Base-by-base conservation (phyloP, 1,140 invertebrate species). In the Agrilus planipennis region DNA sequence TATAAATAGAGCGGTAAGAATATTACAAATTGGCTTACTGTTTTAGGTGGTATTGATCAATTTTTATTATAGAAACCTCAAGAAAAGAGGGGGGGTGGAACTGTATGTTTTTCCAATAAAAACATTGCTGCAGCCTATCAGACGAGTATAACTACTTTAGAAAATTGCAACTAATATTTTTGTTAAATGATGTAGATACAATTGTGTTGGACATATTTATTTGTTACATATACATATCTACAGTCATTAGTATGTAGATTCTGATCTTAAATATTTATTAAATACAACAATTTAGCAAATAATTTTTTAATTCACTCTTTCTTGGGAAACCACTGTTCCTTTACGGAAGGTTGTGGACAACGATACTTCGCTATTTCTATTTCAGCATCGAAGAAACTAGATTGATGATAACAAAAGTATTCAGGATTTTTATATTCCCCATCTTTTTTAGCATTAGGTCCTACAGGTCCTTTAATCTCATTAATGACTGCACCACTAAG, bases 1-100 rank as follows among this genome's bases (percentile, higher is more conserved):
- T 59, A 90, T 95, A 15, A 96, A 96, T 60, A 72, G 91, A 72
- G 81, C 83, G 61, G 84, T 88, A 63, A 69, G 63, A 62, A 41
- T 45, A 11, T 42, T 45, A 21, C 30, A 34, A 62, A 63, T 16
- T 44, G 30, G 38, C n/a, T n/a, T 10, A 38, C 12, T 21, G 35
- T 36, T 15, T 20, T 47, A 34, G 28, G 39, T 39, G 17, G 4
- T 9, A 34, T n/a, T 35, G 38, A 11, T 32, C n/a, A n/a, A n/a
- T 6, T 16, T 21, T 19, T 17, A 23, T 71, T 72, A 6, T 60
- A 84, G 77, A 57, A 73, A 47, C 71, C 74, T 7, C 89, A 93
- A 66, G 73, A 76, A 40, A 60, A 69, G 0, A 70, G 88, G 44
- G 87, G 83, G 0, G 89, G 89, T 12, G 87, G 88, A 23, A 83